Conservation (phyloP, 1,140 invertebrate species). For the Procambarus clarkii region DNA sequence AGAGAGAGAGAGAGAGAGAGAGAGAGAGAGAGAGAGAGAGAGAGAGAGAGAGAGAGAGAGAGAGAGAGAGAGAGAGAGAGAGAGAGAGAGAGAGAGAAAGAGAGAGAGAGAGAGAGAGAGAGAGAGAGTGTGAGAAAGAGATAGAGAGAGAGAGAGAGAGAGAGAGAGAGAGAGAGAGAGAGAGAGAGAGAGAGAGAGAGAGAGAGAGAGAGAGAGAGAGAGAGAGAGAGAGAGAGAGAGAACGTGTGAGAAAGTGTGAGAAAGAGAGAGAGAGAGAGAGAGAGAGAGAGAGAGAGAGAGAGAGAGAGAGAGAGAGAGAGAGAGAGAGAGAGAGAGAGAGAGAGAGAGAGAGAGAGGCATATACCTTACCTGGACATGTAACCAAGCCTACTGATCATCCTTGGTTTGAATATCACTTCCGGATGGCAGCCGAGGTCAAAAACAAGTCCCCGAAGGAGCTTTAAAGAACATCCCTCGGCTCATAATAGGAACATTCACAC, state of each 20-base stretch:
- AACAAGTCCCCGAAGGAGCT: too few species aligned
- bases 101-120: conserved; percentile 35
- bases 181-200: neutral
- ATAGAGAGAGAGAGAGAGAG: neutral
- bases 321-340: too few species aligned
- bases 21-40: conserved; percentile 1
- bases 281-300: neutral
- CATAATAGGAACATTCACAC: too few species aligned
- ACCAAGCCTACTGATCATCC: too few species aligned
- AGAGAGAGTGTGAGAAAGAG: neutral
- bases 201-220: neutral
- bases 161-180: neutral
- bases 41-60: neutral
- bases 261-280: neutral
- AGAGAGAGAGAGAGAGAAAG: conserved; percentile 22
- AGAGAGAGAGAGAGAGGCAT: too few species aligned
- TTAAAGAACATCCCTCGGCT: too few species aligned
- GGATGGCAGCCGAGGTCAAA: too few species aligned
- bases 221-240: neutral
- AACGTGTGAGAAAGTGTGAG: neutral
- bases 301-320: neutral
- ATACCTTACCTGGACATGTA: too few species aligned
- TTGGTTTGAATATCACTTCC: too few species aligned
- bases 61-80: conserved; percentile 5
- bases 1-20: neutral